These are phyloP conservation scores for Anagrus nilaparvatae DNA, from an alignment of 1,140 invertebrate species.

Conservation along the genomic window DNA sequence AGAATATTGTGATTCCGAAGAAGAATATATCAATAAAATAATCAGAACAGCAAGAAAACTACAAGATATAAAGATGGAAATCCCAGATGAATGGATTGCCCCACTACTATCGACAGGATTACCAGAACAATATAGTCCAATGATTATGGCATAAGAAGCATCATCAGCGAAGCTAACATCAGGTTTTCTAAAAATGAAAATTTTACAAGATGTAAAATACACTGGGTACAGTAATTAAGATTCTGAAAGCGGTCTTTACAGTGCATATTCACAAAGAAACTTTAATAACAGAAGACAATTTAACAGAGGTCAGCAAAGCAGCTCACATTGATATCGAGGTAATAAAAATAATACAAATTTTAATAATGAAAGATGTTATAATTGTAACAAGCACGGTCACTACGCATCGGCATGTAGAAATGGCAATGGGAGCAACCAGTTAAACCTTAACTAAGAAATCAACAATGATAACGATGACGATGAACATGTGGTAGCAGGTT, in stretches of 20 bases:
- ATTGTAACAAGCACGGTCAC: background rate
- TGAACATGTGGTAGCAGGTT: background rate
- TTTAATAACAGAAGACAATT: background rate
- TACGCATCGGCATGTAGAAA: background rate
- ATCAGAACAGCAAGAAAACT: background rate
- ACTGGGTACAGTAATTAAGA: constrained; percentile 18
- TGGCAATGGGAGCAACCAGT: background rate
- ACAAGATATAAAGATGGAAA: background rate
- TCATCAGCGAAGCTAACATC: background rate
- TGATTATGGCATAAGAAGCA: background rate
- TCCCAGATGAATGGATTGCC: background rate
- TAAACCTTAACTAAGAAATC: background rate
- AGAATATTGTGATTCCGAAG: background rate
- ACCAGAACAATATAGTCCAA: background rate
- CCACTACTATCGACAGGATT: background rate
- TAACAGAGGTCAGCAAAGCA: constrained; percentile 6
- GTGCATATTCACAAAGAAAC: background rate
- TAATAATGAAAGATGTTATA: background rate
- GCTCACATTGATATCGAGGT: constrained; percentile 6
- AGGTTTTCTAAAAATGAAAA: background rate
- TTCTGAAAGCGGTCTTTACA: background rate
- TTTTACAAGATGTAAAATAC: constrained; percentile 16
- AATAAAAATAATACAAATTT: background rate
- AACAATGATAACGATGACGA: background rate
- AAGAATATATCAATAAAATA: background rate